Conservation (phyloP, 2,797 vertebrate species). For the Falco cherrug region DNA sequence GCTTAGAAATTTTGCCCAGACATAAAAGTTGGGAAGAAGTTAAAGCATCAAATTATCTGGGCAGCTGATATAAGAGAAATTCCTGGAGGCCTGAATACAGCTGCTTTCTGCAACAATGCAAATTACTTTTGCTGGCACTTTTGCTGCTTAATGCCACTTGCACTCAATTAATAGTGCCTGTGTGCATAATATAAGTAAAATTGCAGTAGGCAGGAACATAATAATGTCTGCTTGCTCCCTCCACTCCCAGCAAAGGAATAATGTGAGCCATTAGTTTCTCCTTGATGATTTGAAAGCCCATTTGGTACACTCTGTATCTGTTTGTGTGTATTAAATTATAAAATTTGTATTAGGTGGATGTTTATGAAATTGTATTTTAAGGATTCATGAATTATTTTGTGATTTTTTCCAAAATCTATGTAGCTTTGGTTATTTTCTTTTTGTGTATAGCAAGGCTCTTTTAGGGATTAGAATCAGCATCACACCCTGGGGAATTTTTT, state of each 20-base stretch:
- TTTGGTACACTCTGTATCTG: not conserved
- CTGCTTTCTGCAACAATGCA: not conserved
- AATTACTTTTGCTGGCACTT: not conserved
- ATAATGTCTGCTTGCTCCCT: not conserved
- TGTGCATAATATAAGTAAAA: slow-evolving; percentile 1
- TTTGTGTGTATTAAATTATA: not conserved
- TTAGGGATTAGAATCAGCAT: not conserved
- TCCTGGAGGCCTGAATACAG: not conserved
- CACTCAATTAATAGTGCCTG: not conserved
- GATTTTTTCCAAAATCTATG: not conserved
- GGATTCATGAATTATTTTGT: not conserved
- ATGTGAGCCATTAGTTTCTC: not conserved
- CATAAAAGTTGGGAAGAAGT: not conserved
- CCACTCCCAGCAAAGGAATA: not conserved
- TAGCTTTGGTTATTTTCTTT: slow-evolving; percentile 1
- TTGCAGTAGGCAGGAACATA: not conserved
- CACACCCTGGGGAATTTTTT: not conserved
- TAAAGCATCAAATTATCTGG: not conserved
- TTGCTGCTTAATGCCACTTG: not conserved
- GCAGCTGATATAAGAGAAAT: not conserved
- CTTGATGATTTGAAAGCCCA: not conserved
- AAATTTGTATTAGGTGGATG: not conserved
- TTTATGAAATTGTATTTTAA: not conserved
- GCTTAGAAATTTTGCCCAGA: not conserved
- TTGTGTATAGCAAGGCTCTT: not conserved